Conservation (phyloP, 2,888 invertebrate genomes). For the Metallyticus violacea region DNA sequence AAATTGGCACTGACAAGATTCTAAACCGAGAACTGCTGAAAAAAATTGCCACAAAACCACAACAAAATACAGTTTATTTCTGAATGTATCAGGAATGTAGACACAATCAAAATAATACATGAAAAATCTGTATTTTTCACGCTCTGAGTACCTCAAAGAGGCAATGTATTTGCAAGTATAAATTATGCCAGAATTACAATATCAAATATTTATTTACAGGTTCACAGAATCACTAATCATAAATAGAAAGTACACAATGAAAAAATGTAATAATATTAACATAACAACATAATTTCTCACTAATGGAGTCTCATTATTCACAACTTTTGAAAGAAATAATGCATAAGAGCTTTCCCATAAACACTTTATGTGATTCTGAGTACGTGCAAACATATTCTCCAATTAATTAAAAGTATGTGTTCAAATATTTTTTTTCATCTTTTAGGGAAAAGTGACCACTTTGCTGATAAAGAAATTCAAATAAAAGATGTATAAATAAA, state of each 20-base stretch:
- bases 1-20: too few species aligned
- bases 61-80: neutral
- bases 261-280: neutral
- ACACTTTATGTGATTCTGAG: too few species aligned
- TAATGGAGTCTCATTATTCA: neutral
- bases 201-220: neutral
- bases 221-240: neutral
- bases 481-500: neutral
- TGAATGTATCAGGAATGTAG: neutral
- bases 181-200: neutral
- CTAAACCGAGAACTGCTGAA: too few species aligned
- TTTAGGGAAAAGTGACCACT: too few species aligned
- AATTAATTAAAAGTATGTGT: too few species aligned
- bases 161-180: neutral
- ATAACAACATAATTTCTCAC: neutral
- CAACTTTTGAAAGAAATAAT: neutral
- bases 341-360: neutral
- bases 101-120: too few species aligned
- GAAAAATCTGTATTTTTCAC: neutral
- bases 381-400: too few species aligned
- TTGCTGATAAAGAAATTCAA: neutral
- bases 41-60: neutral
- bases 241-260: neutral
- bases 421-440: too few species aligned
- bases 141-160: neutral